Evolutionary conservation across 2,797 vertebrate genomes (phyloP).

Genomic region (Oreochromis grahami): DNA sequence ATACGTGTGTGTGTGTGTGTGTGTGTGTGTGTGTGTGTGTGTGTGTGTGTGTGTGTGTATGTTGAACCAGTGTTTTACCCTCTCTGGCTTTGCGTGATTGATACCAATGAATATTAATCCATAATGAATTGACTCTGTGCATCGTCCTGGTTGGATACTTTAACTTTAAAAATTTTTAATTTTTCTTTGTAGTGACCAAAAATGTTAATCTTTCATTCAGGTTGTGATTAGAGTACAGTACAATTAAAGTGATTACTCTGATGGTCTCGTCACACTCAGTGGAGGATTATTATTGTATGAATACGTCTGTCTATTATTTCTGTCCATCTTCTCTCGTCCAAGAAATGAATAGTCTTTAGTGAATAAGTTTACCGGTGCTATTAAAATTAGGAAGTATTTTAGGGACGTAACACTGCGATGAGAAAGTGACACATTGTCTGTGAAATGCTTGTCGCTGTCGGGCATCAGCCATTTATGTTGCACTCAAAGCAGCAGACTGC

Average conservation of each 20-base stretch:
- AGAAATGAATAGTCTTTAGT: slow-evolving; percentile 18
- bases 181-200: background rate
- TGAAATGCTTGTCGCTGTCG: slow-evolving; percentile 8
- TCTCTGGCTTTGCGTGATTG: background rate
- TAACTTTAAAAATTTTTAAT: background rate
- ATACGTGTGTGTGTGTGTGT: background rate
- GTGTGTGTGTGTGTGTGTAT: background rate
- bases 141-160: background rate
- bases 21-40: background rate
- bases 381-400: slow-evolving; percentile 2
- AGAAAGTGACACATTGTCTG: background rate
- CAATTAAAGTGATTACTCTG: background rate
- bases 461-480: slow-evolving; percentile 18
- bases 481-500: slow-evolving; percentile 33
- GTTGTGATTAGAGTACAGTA: background rate
- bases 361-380: slow-evolving; percentile 3
- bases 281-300: background rate
- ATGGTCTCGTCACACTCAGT: background rate
- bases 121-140: background rate
- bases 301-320: background rate
- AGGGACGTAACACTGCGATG: background rate
- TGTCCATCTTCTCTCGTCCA: background rate
- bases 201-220: background rate
- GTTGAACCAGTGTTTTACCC: background rate
- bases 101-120: background rate